Evolutionary conservation across 2,888 invertebrate genomes (phyloP).

Genomic region (Ptychoptera contaminata): DNA sequence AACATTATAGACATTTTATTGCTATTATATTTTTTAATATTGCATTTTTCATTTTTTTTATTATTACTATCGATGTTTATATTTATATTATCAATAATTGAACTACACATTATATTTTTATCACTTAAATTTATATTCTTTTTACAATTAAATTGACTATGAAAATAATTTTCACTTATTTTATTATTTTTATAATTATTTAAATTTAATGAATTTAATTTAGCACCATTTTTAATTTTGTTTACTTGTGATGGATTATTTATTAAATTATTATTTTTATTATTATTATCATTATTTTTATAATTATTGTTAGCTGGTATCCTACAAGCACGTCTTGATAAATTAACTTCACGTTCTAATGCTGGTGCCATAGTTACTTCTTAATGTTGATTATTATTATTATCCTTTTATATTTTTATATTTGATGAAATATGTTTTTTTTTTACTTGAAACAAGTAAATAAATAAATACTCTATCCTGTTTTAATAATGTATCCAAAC

Average conservation of each 20-base stretch:
- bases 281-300: not conserved
- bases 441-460: no score
- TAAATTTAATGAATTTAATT: not conserved
- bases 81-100: not conserved
- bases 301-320: constrained; percentile 13
- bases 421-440: no score
- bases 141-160: constrained; percentile 1
- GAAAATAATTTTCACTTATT: not conserved
- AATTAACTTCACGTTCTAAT: constrained; percentile 49
- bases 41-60: not conserved
- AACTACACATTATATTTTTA: not conserved
- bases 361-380: constrained; percentile 21
- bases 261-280: not conserved
- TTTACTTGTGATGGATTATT: not conserved
- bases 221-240: not conserved
- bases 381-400: no score
- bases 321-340: constrained; percentile 55
- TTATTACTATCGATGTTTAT: not conserved
- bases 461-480: no score
- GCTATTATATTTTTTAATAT: not conserved
- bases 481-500: no score
- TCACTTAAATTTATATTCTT: not conserved
- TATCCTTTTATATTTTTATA: no score
- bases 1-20: no score
- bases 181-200: not conserved